These are phyloP conservation scores for Cebus imitator DNA, from an alignment of 2,113 vertebrate species.

Conservation along the genomic window DNA sequence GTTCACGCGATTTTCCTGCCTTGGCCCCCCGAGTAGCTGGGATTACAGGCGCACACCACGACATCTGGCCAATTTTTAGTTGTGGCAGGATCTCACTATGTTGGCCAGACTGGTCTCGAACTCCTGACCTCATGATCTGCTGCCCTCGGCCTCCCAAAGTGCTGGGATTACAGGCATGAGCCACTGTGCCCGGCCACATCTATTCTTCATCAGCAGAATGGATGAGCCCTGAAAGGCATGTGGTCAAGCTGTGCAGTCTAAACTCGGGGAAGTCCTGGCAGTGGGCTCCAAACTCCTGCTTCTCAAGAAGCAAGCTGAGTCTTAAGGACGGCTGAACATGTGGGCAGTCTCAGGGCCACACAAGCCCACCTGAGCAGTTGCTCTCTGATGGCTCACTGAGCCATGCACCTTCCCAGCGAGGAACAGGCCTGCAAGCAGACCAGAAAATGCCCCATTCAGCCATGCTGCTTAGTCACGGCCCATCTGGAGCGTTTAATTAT, in stretches of 20 bases:
- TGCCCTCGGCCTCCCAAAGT: too few species aligned
- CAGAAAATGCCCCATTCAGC: not conserved
- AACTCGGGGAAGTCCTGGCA: not conserved
- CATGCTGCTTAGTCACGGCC: not conserved
- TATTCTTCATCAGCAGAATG: not conserved
- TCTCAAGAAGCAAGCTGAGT: not conserved
- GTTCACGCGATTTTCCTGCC: too few species aligned
- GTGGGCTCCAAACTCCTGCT: not conserved
- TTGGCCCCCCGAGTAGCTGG: too few species aligned
- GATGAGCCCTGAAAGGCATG: not conserved
- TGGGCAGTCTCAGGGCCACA: fast-evolving
- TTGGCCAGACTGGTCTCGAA: too few species aligned
- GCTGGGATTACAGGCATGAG: too few species aligned
- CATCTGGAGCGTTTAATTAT: not conserved
- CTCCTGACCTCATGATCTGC: too few species aligned
- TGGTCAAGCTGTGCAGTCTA: fast-evolving
- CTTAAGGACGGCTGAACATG: not conserved
- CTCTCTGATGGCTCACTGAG: fast-evolving
- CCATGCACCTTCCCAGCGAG: not conserved
- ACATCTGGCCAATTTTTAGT: too few species aligned
- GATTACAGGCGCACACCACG: too few species aligned
- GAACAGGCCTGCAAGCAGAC: not conserved
- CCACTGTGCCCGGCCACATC: not conserved
- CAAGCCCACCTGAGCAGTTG: fast-evolving
- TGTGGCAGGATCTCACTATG: too few species aligned